phyloP scores from a whole-genome alignment of 2,797 vertebrate species.

The Allobates femoralis region DNA sequence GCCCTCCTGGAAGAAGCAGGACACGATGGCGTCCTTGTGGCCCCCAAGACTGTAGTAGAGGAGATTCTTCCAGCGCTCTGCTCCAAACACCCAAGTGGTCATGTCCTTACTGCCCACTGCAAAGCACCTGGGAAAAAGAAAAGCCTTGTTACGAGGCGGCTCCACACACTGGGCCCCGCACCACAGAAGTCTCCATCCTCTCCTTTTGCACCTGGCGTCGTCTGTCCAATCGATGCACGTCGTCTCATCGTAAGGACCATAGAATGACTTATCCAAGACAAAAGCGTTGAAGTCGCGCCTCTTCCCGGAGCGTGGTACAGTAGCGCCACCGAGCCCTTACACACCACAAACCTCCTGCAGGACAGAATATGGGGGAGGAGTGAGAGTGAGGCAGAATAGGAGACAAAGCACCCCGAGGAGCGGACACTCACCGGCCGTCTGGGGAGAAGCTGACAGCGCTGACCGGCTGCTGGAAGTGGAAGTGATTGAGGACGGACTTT shows the following conservation, averaged over 20 bases:
- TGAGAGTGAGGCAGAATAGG: not conserved
- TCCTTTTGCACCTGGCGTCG: conserved; percentile 93
- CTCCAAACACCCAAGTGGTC: conserved; percentile 97
- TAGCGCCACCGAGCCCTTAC: conserved; percentile 89
- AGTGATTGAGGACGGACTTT: conserved; percentile 87
- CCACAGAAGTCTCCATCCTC: too few species aligned
- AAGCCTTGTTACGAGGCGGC: too few species aligned
- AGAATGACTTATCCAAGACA: conserved; percentile 93
- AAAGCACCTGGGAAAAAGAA: conserved; percentile 82
- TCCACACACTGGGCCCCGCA: too few species aligned
- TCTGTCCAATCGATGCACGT: conserved; percentile 97
- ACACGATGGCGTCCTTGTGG: conserved; percentile 91
- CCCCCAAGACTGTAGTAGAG: conserved; percentile 93
- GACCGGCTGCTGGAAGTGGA: conserved; percentile 92
- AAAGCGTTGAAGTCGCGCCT: conserved; percentile 92
- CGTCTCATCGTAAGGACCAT: conserved; percentile 94
- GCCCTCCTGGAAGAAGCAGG: conserved; percentile 92
- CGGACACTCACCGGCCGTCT: conserved; percentile 83
- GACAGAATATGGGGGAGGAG: not conserved
- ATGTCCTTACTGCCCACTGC: conserved; percentile 95
- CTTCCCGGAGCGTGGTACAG: conserved; percentile 93
- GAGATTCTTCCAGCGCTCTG: conserved; percentile 93
- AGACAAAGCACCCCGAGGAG: too few species aligned
- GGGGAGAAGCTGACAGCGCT: conserved; percentile 90
- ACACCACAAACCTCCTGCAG: conserved; percentile 89